Conservation (phyloP, 92 coral and sea anemone species). For the Metridium senile region DNA sequence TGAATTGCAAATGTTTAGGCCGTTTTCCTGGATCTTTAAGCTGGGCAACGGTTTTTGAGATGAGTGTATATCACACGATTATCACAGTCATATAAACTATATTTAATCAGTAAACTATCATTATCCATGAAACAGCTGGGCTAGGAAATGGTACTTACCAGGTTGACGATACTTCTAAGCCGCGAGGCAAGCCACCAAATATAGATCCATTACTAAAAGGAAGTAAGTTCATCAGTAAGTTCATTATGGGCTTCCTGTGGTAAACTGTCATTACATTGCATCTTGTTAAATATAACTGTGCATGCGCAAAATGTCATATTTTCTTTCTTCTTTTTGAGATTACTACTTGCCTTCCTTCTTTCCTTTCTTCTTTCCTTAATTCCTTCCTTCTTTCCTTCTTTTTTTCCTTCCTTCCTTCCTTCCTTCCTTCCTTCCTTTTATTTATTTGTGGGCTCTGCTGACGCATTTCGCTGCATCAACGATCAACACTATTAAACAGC, state of each 20-base stretch:
- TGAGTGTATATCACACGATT: too few relatives aligned
- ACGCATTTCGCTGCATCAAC: not conserved
- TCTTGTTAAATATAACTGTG: too few relatives aligned
- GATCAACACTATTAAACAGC: too few relatives aligned
- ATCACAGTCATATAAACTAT: too few relatives aligned
- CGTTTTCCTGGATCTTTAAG: too few relatives aligned
- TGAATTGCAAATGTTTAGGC: too few relatives aligned
- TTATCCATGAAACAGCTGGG: not conserved
- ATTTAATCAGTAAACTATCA: not conserved
- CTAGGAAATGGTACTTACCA: too few relatives aligned
- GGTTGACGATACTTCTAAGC: too few relatives aligned
- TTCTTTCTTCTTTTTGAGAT: not conserved
- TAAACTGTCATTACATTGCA: too few relatives aligned
- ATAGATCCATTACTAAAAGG: not conserved
- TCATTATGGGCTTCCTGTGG: not conserved
- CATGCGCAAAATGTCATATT: too few relatives aligned
- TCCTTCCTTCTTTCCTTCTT: conserved; percentile 3
- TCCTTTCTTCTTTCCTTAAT: not conserved
- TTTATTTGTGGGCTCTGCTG: not conserved
- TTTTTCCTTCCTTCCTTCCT: not conserved
- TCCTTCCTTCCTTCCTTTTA: not conserved
- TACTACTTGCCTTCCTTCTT: not conserved
- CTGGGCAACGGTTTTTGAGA: too few relatives aligned
- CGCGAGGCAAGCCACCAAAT: not conserved
- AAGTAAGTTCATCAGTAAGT: not conserved